A percentile compares a stretch with the other conserved stretches of the same genome.
Evolutionary conservation across 2,113 vertebrate species (phyloP).

Genomic region (Cyprinus carpio): DNA sequence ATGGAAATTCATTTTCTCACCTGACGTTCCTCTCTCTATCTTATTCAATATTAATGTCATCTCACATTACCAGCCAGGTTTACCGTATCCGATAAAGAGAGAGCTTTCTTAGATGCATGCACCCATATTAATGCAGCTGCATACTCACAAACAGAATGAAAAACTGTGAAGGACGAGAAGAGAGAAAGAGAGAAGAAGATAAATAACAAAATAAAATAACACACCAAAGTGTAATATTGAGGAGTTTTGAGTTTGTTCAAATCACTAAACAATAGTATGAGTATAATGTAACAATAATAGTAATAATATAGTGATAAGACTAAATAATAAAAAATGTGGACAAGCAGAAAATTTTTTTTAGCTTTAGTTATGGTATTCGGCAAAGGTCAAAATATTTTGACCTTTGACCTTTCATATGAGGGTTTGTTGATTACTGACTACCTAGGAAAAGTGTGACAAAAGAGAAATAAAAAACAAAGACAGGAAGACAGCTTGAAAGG

Average conservation of each 20-base stretch:
- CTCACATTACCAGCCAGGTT: constrained; percentile 67
- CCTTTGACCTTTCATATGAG: not conserved
- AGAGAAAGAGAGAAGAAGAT: not conserved
- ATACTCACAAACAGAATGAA: constrained; percentile 30
- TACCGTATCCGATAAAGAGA: constrained; percentile 48
- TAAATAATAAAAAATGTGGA: not conserved
- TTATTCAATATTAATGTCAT: constrained; percentile 69
- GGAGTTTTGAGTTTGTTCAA: not conserved
- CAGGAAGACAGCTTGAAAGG: constrained; percentile 11
- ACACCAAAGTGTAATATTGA: not conserved
- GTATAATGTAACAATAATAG: not conserved
- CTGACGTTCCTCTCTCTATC: constrained; percentile 53
- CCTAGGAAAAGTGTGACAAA: not conserved
- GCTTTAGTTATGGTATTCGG: not conserved
- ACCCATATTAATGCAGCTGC: not conserved
- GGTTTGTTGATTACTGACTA: not conserved
- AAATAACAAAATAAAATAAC: not conserved
- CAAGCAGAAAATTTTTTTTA: too few species aligned
- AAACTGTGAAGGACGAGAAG: constrained; percentile 23
- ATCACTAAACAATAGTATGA: not conserved
- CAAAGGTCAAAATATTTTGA: not conserved
- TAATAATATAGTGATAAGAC: not conserved
- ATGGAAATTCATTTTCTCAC: constrained; percentile 65
- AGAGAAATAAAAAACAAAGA: constrained; percentile 11
- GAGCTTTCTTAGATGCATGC: constrained; percentile 31